These are phyloP conservation scores for Lycodopsis pacificus DNA, from an alignment of 2,797 vertebrate species.

Conservation along the genomic window DNA sequence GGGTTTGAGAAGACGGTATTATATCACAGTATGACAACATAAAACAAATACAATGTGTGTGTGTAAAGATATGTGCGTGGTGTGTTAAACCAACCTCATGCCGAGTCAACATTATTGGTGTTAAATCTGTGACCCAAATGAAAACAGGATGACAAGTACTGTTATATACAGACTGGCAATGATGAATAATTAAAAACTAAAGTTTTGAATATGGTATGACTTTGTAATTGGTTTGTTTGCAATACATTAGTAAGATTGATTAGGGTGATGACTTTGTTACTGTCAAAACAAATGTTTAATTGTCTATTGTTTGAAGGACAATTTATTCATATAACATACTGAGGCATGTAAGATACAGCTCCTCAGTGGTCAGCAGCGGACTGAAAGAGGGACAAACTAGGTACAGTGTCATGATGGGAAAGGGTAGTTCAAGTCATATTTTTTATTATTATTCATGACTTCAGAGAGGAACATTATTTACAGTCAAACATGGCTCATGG, in stretches of 20 bases:
- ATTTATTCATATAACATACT: neutral
- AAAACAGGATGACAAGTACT: neutral
- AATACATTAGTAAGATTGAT: neutral
- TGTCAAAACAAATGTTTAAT: neutral
- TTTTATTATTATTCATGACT: conserved; percentile 51
- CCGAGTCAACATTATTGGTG: neutral
- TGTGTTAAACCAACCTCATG: neutral
- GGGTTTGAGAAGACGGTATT: neutral
- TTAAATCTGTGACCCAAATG: neutral
- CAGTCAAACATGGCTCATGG: conserved; percentile 43
- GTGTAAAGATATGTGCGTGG: neutral
- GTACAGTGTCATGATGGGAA: conserved; percentile 13
- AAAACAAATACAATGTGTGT: neutral
- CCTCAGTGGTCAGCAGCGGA: neutral
- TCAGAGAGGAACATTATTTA: conserved; percentile 52
- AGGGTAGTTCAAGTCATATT: conserved; percentile 9
- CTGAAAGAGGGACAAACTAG: conserved; percentile 14
- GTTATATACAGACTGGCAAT: neutral
- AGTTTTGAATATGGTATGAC: neutral
- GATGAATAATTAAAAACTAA: neutral
- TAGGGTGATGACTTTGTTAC: neutral
- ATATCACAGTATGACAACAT: neutral
- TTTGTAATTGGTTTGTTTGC: neutral
- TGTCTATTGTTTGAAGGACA: neutral
- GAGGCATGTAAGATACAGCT: neutral